Evolutionary conservation across 1,140 invertebrate genomes (phyloP), one percentile per base, ranked within the genome.

Genomic region (Ylistrum balloti): DNA sequence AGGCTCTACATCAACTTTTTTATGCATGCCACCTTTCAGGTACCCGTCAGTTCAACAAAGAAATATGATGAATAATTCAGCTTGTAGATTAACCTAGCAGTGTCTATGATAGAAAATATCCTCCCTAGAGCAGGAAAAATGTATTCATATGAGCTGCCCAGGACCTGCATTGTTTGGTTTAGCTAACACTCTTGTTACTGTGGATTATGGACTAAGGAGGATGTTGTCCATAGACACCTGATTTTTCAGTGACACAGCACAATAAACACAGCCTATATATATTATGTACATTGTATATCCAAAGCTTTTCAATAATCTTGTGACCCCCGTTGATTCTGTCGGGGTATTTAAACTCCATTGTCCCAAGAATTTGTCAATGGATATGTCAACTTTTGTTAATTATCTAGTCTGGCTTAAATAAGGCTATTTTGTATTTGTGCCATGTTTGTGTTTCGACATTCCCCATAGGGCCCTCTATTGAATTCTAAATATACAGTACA

Each of bases 151-250:
- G 56, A 74, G 56, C 56, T 74, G 56, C 17, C 56, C 56, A n/a
- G 1, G 56, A 11, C 56, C n/a, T n/a, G 56, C 17, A 74, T 74
- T 74, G 56, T 74, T 28, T 74, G n/a, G 56, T 74, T 74, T 74
- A 74, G 22, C 56, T 74, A 74, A 74, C 56, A 74, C 56, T 74
- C 56, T 74, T 74, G 56, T 74, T 74, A 74, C 56, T 7, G 56
- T 28, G 28, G 56, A 74, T 28, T 74, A 74, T 5, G 56, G 28
- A 74, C 56, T 28, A 74, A 28, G n/a, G 22, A 74, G 11, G 56
- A 28, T 28, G 28, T 28, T 74, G 56, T 74, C 56, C 22, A 74
- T 74, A 74, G 22, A 74, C 56, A 74, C 17, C n/a, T 2, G 22
- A 74, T 28, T 74, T 74, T 17, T 74, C 28, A 74, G 22, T n/a